A percentile compares a stretch with the other conserved stretches of the same genome.
Evolutionary conservation across 1,140 invertebrate genomes (phyloP).

Genomic region (Tribolium castaneum): DNA sequence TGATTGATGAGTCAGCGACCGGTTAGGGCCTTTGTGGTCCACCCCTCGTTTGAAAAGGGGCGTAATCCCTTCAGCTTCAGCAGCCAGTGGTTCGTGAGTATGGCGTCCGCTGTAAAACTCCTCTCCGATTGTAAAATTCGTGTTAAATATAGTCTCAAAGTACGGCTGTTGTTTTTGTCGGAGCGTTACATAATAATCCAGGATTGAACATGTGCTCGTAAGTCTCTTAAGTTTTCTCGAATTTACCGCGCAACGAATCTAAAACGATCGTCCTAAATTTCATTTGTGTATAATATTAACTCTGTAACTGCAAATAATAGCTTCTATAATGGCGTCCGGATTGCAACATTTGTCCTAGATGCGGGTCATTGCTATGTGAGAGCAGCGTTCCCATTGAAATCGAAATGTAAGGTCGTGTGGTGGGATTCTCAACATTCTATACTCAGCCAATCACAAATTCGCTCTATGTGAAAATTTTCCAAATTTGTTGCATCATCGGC

Average conservation of each 20-base stretch:
- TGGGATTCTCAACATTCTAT: slow-evolving; percentile 52
- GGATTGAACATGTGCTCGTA: slow-evolving; percentile 17
- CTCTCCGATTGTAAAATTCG: background rate
- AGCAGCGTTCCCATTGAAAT: slow-evolving; percentile 63
- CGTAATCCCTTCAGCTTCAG: background rate
- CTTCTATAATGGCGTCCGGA: slow-evolving; percentile 58
- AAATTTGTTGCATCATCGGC: slow-evolving; percentile 30
- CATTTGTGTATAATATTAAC: slow-evolving; percentile 48
- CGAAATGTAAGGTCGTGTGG: slow-evolving; percentile 62
- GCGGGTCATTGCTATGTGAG: slow-evolving; percentile 64
- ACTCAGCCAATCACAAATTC: slow-evolving; percentile 24
- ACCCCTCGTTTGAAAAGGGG: background rate
- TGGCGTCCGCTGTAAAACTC: background rate
- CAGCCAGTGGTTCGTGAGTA: background rate
- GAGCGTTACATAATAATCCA: background rate
- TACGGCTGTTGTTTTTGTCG: background rate
- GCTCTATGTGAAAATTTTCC: slow-evolving; percentile 39
- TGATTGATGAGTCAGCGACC: background rate
- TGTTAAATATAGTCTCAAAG: background rate
- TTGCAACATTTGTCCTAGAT: slow-evolving; percentile 64
- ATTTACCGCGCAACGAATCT: slow-evolving; percentile 21
- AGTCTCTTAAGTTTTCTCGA: background rate
- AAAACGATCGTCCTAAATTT: slow-evolving; percentile 45
- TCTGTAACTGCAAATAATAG: slow-evolving; percentile 58
- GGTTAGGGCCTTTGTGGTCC: background rate